These are phyloP conservation scores for Patagioenas fasciata DNA, from an alignment of 2,113 vertebrate genomes.

Conservation along the genomic window DNA sequence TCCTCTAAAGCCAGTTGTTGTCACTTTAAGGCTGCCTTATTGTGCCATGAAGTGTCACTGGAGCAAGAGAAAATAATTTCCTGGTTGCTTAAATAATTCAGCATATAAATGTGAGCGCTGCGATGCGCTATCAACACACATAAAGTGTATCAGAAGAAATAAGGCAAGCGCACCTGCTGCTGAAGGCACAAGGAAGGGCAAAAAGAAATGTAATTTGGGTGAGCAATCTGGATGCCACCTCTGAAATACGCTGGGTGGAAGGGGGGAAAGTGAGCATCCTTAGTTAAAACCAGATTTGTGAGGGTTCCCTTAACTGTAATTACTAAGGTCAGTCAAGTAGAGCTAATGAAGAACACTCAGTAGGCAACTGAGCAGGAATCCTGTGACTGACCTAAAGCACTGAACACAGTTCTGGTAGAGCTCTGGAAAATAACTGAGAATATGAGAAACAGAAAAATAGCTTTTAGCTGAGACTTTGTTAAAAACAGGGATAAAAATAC, in stretches of 20 bases:
- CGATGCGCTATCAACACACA: background rate
- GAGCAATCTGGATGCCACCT: background rate
- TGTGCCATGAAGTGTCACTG: background rate
- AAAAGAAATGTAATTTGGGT: background rate
- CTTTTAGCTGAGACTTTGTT: background rate
- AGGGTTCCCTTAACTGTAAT: background rate
- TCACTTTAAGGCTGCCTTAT: background rate
- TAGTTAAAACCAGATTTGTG: background rate
- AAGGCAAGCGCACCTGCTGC: accelerated
- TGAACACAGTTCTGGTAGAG: background rate
- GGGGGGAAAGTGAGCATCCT: background rate
- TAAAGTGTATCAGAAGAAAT: accelerated
- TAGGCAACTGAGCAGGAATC: background rate
- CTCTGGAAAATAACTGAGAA: background rate
- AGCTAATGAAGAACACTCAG: background rate
- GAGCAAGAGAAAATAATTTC: background rate
- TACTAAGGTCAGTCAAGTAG: background rate
- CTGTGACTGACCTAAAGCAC: background rate
- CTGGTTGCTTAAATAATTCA: background rate
- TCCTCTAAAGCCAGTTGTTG: background rate
- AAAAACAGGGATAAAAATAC: background rate
- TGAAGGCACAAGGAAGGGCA: background rate
- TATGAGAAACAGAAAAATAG: background rate
- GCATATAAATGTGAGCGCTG: background rate
- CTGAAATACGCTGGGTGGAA: background rate